Evolutionary conservation across 2,113 vertebrate species (phyloP), one percentile per base, ranked within the genome.

Genomic region (Empidonax alnorum): DNA sequence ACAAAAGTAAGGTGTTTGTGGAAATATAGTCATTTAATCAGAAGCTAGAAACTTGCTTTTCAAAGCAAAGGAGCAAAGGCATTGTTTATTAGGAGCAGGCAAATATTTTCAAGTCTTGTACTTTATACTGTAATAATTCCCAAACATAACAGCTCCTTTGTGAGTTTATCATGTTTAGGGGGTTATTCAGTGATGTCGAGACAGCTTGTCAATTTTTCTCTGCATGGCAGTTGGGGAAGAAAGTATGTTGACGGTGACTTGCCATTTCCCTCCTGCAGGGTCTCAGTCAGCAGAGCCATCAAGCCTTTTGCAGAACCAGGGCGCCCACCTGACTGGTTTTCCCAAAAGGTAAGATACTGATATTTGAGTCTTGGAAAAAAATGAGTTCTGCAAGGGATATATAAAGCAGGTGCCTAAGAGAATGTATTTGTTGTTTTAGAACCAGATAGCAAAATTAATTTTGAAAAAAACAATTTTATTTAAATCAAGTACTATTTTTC

Each of bases 281-380:
- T 99, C 55, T 99, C 99, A 58, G 99, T 99, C 82, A 99, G 99
- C 97, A 98, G 99, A 98, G 99, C 99, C 87, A 99, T 99, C 98
- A 99, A 99, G 94, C 99, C 99, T 63, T 99, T 99, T 97, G 99
- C 99, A 89, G 99, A 99, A 95, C 96, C 98, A 42, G 99, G 99
- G 62, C 99, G 99, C 39, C 99, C 99, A 77, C 99, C 99, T 78
- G 99, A 99, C 96, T 99, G 99, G 99, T 99, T 99, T 97, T 99
- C 99, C 72, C 99, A 99, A 89, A 99, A 99, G 98, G 99, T 99
- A 97, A 97, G 95, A 78, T 62, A 47, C 14, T 56, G 79, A 23
- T 6, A 35, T 61, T 47, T 52, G 56, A 89, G 9, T 73, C 35
- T 50, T 80, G 20, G 58, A 25, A 58, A 66, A 72, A 75, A 59